Conservation (phyloP, 2,113 vertebrate genomes). For the Tragulus kanchil region DNA sequence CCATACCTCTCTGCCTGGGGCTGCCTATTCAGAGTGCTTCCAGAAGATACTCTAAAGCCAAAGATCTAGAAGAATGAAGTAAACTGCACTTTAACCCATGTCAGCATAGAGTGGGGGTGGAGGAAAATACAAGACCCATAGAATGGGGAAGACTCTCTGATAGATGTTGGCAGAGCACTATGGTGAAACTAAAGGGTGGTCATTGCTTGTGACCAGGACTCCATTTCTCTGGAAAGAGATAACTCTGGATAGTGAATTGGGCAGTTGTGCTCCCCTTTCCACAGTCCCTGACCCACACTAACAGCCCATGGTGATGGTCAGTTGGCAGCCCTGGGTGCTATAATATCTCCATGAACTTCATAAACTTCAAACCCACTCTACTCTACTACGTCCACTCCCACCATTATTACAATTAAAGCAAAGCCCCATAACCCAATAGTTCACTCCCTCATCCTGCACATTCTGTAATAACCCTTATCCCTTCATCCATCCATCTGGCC, state of each 20-base stretch:
- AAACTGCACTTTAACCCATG: neutral
- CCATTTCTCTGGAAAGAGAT: neutral
- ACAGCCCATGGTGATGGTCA: neutral
- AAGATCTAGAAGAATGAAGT: neutral
- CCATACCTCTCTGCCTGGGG: too few species aligned
- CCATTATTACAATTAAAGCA: neutral
- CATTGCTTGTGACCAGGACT: neutral
- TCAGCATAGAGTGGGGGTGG: neutral
- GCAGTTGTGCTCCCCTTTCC: accelerated
- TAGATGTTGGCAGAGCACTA: accelerated
- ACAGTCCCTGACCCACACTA: neutral
- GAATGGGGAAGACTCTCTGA: neutral
- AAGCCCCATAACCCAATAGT: neutral
- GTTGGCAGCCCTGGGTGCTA: neutral
- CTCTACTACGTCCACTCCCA: accelerated
- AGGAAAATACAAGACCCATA: neutral
- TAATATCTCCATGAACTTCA: neutral
- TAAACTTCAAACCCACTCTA: neutral
- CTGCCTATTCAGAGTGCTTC: neutral
- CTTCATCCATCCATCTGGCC: neutral
- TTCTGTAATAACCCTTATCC: neutral
- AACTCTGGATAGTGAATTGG: neutral
- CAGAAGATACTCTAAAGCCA: neutral
- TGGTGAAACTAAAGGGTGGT: accelerated
- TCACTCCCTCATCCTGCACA: neutral